phyloP scores from a whole-genome alignment of 2,888 invertebrate genomes.

The Drosophila affinis region DNA sequence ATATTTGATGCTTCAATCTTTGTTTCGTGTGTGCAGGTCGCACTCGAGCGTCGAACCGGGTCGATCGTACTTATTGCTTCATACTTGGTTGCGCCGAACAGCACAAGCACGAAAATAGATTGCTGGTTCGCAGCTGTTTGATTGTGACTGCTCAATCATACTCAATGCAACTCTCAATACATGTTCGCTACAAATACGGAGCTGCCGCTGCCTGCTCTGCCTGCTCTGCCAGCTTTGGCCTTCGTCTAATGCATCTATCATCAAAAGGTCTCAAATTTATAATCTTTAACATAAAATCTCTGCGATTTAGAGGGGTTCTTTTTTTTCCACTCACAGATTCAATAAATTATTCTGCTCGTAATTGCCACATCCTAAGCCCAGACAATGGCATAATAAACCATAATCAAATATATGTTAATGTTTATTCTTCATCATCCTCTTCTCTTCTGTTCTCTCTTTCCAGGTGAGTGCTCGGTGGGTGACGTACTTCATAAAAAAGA shows the following conservation, averaged over 20 bases:
- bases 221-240: too few species aligned
- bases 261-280: not conserved
- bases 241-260: not conserved
- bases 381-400: conserved; percentile 63
- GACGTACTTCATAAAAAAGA: conserved; percentile 60
- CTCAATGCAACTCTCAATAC: too few species aligned
- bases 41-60: too few species aligned
- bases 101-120: too few species aligned
- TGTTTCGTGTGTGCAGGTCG: too few species aligned
- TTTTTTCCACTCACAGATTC: conserved; percentile 37
- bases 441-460: conserved; percentile 61
- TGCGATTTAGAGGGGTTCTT: not conserved
- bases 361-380: conserved; percentile 50
- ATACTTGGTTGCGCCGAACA: too few species aligned
- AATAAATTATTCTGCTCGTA: conserved; percentile 60
- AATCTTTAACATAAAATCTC: conserved; percentile 2
- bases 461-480: conserved; percentile 65
- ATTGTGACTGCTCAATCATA: too few species aligned
- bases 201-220: too few species aligned
- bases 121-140: too few species aligned
- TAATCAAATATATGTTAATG: conserved; percentile 76
- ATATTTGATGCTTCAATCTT: too few species aligned
- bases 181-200: too few species aligned
- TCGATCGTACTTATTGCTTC: too few species aligned
- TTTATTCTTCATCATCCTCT: conserved; percentile 63